Percentiles rank a stretch among this genome's conserved stretches.
Conservation (phyloP, 2,113 vertebrate species). For the Poecile atricapillus region DNA sequence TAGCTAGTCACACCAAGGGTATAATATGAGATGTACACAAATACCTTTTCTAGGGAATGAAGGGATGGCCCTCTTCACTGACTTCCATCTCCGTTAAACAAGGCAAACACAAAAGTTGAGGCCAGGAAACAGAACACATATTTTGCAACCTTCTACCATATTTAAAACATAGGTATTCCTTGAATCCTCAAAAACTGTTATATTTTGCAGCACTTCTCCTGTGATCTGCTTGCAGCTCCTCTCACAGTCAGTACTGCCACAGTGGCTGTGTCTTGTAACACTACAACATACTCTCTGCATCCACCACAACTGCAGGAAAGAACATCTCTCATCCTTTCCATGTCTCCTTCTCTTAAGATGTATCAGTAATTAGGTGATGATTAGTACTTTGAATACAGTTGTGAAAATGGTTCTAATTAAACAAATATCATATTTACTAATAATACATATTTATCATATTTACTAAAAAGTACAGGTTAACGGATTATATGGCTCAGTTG, state of each 20-base stretch:
- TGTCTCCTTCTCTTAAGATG: background rate
- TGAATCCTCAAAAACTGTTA: background rate
- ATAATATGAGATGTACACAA: background rate
- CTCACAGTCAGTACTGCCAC: slow-evolving; percentile 1
- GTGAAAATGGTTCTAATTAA: slow-evolving; percentile 52
- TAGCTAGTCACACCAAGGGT: background rate
- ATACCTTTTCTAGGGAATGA: background rate
- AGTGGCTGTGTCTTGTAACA: background rate
- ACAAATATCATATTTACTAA: slow-evolving; percentile 26
- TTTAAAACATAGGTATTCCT: background rate
- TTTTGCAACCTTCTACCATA: background rate
- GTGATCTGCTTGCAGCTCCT: background rate
- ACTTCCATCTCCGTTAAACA: background rate
- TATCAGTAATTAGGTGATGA: slow-evolving; percentile 4
- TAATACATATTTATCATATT: no score
- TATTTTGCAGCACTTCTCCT: background rate
- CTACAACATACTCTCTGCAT: background rate
- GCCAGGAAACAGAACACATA: background rate
- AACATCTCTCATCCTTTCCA: background rate
- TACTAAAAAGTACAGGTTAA: background rate
- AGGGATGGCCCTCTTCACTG: background rate
- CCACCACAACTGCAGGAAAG: background rate
- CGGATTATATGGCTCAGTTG: slow-evolving; percentile 5
- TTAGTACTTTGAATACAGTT: background rate
- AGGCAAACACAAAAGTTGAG: background rate